Evolutionary conservation across 2,113 vertebrate species (phyloP).

Genomic region (Spermophilus dauricus): DNA sequence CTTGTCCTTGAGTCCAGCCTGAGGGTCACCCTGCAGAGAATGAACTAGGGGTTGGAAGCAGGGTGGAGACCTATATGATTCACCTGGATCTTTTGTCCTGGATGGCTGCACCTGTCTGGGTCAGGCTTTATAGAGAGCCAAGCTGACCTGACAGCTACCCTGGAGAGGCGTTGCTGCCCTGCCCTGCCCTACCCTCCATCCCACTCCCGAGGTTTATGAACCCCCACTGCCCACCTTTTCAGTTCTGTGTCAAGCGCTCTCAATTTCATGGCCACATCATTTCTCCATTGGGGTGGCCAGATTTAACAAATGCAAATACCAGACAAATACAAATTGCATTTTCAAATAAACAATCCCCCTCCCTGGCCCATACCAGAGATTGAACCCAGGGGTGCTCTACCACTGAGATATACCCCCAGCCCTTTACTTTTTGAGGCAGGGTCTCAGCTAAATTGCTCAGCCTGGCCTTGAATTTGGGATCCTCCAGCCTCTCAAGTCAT

Average conservation of each 20-base stretch:
- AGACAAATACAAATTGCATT: neutral
- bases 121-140: neutral
- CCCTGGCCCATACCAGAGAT: too few relatives aligned
- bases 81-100: neutral
- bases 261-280: neutral
- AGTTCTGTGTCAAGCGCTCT: neutral
- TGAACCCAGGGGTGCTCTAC: too few relatives aligned
- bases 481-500: too few relatives aligned
- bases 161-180: neutral
- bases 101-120: rapidly evolving
- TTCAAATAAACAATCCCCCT: neutral
- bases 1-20: too few relatives aligned
- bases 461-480: too few relatives aligned
- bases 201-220: rapidly evolving
- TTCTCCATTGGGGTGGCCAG: neutral
- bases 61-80: neutral
- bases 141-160: neutral
- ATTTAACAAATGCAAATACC: neutral
- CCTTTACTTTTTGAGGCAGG: too few relatives aligned
- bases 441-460: too few relatives aligned
- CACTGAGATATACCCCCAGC: too few relatives aligned
- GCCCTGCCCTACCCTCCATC: neutral
- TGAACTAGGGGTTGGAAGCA: too few relatives aligned
- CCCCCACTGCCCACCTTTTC: neutral
- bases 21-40: too few relatives aligned